A percentile compares a stretch with the other conserved stretches of the same genome.
Evolutionary conservation across 2,113 vertebrate genomes (phyloP).

Genomic region (Entomyzon cyanotis): DNA sequence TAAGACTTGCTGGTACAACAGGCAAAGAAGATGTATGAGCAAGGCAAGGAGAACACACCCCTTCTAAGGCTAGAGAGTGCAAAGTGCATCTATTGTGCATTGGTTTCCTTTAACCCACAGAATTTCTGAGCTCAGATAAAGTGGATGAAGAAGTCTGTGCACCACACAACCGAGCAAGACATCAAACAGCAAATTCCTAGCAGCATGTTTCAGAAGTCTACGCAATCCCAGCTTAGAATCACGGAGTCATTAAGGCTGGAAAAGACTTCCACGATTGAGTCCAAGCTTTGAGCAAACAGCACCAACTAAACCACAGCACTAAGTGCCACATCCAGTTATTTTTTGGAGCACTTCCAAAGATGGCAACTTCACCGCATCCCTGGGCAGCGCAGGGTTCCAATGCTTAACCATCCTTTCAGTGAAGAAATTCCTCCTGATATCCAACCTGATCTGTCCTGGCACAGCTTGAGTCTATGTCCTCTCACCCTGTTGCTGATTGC

Average conservation of each 20-base stretch:
- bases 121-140: not conserved
- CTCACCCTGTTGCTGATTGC: not conserved
- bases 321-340: accelerated
- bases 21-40: not conserved
- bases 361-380: not conserved
- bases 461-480: not conserved
- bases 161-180: accelerated
- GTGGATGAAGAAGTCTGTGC: not conserved
- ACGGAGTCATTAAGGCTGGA: not conserved
- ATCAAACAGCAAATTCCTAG: not conserved
- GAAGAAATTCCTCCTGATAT: not conserved
- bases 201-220: not conserved
- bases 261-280: not conserved
- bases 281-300: not conserved
- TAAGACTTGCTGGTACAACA: not conserved
- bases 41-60: not conserved
- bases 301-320: not conserved
- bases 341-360: not conserved
- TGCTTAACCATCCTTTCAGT: not conserved
- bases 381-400: not conserved
- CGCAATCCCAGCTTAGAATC: not conserved
- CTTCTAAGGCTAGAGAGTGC: not conserved
- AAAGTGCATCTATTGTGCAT: not conserved
- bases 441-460: no score
- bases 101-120: not conserved